Percentiles rank a stretch among this genome's conserved stretches.
Conservation (phyloP, 2,888 invertebrate genomes). For the Erynnis tages region DNA sequence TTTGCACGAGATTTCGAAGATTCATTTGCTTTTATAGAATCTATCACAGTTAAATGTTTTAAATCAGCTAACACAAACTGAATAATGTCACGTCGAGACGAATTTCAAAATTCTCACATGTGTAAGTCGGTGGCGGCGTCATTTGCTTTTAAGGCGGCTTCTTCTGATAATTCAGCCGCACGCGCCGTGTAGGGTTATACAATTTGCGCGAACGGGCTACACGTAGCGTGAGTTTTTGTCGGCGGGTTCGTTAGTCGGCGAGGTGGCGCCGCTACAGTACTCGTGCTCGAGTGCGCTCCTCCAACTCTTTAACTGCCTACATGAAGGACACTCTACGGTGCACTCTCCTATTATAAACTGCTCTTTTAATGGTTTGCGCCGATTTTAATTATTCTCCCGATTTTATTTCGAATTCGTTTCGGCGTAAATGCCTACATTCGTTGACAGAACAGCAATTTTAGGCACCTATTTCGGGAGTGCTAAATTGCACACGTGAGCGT, state of each 20-base stretch:
- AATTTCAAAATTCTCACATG: no score
- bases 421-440: conserved; percentile 30
- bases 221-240: conserved; percentile 56
- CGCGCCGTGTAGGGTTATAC: neutral
- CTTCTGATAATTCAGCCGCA: no score
- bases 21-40: no score
- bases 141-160: no score
- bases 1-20: no score
- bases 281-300: conserved; percentile 74
- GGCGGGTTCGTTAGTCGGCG: conserved; percentile 75
- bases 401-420: conserved; percentile 52
- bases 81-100: no score
- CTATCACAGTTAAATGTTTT: no score
- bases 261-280: conserved; percentile 75
- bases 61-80: no score
- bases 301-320: conserved; percentile 82
- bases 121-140: no score
- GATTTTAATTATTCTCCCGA: conserved; percentile 75
- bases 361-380: conserved; percentile 77
- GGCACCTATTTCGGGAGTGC: neutral
- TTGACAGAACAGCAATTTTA: conserved; percentile 5
- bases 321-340: conserved; percentile 75
- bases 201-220: conserved; percentile 25
- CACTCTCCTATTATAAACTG: conserved; percentile 80
- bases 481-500: neutral